Evolutionary conservation across 2,797 vertebrate genomes (phyloP).

Genomic region (Phaenicophaeus curvirostris): DNA sequence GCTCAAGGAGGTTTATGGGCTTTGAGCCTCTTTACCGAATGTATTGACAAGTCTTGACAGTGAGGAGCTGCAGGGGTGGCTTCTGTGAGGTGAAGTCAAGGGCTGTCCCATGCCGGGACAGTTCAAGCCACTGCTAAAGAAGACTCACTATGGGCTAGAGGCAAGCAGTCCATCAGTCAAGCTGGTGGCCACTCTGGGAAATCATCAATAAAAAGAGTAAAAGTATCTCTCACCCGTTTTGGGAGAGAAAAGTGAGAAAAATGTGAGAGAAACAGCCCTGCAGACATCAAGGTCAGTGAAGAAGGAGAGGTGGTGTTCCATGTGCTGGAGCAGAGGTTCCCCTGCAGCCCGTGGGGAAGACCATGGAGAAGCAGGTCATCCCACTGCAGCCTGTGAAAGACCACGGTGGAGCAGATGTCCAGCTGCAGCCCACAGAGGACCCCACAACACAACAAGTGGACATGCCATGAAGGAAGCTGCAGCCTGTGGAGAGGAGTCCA

Average conservation of each 20-base stretch:
- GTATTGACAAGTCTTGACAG: not conserved
- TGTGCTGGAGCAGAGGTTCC: not conserved
- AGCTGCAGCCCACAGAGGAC: not conserved
- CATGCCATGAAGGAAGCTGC: too few species aligned
- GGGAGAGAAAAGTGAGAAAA: not conserved
- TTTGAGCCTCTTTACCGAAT: not conserved
- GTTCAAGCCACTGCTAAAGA: not conserved
- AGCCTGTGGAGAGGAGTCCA: too few species aligned
- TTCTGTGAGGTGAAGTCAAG: not conserved
- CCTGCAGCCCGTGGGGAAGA: not conserved
- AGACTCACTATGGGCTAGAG: fast-evolving
- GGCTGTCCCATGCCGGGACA: not conserved
- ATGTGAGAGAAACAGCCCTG: not conserved
- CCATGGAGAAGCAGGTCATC: not conserved
- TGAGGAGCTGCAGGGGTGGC: not conserved
- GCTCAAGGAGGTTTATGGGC: fast-evolving
- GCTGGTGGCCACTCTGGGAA: not conserved
- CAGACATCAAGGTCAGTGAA: not conserved
- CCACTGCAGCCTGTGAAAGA: not conserved
- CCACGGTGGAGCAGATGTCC: not conserved
- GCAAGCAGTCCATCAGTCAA: not conserved
- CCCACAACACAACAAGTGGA: too few species aligned
- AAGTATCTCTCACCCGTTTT: not conserved
- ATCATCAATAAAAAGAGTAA: not conserved
- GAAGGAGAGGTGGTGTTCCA: not conserved